Conservation (phyloP, 2,888 invertebrate genomes). For the Sesia bembeciformis region DNA sequence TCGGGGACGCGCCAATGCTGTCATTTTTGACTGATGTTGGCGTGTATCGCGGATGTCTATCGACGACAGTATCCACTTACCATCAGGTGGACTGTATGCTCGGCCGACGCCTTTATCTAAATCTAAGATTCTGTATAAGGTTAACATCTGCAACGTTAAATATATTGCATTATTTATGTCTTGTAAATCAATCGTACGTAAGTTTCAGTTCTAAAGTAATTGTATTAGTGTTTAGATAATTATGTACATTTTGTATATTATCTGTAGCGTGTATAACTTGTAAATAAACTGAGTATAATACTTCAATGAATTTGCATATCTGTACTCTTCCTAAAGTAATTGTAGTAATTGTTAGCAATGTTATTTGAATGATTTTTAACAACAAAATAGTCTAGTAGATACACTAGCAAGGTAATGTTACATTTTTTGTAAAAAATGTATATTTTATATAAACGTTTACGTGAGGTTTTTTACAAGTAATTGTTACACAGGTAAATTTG, state of each 20-base stretch:
- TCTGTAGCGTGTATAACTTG: constrained; percentile 36
- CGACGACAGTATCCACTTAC: no score
- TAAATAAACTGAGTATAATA: constrained; percentile 58
- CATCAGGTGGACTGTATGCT: no score
- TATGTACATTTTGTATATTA: constrained; percentile 12
- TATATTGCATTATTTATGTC: constrained; percentile 1
- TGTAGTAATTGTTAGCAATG: constrained; percentile 31
- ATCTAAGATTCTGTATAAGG: no score
- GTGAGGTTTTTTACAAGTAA: constrained; percentile 52
- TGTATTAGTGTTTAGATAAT: constrained; percentile 1
- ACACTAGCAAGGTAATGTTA: constrained; percentile 40
- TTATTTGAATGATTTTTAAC: constrained; percentile 55
- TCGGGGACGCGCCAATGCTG: no score
- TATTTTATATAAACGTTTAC: constrained; percentile 66
- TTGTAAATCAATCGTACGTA: constrained; percentile 15
- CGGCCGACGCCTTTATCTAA: no score
- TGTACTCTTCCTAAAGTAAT: constrained; percentile 28
- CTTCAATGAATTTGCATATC: constrained; percentile 47
- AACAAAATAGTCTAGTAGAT: constrained; percentile 47
- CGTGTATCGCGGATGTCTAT: no score
- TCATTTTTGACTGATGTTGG: no score
- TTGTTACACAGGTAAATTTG: constrained; percentile 61
- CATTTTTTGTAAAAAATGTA: constrained; percentile 68
- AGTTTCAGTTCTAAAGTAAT: constrained; percentile 11
- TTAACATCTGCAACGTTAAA: no score